Percentiles rank a stretch among this genome's conserved stretches.
Evolutionary conservation across 2,888 invertebrate species (phyloP).

Genomic region (Netelia fuscicornis): DNA sequence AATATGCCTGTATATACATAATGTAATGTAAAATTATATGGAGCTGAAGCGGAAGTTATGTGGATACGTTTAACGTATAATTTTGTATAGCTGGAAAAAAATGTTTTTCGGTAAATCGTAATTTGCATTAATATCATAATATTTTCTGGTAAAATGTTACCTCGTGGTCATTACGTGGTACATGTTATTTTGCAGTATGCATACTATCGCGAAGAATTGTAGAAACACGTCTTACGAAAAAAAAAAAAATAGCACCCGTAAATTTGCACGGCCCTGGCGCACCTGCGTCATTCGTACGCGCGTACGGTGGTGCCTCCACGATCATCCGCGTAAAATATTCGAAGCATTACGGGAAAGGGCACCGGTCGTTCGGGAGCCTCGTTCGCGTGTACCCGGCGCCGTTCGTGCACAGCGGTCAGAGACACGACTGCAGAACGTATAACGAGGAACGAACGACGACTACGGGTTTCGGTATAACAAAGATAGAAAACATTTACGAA

Average conservation of each 20-base stretch:
- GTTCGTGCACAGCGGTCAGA: constrained; percentile 87
- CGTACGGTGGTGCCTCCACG: constrained; percentile 77
- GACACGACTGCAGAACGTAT: constrained; percentile 76
- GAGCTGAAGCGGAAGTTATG: too few relatives aligned
- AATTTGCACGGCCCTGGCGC: constrained; percentile 60
- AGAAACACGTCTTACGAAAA: background rate
- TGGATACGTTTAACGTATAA: too few relatives aligned
- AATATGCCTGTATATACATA: too few relatives aligned
- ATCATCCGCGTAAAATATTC: constrained; percentile 76
- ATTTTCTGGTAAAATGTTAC: background rate
- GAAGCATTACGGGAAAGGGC: constrained; percentile 72
- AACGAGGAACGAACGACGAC: background rate
- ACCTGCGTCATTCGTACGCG: constrained; percentile 61
- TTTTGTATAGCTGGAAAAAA: too few relatives aligned
- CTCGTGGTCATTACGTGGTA: background rate
- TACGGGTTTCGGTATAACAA: constrained; percentile 7
- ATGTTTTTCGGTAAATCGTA: too few relatives aligned
- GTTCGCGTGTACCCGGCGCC: constrained; percentile 79
- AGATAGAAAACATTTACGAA: constrained; percentile 23
- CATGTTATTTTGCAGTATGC: background rate
- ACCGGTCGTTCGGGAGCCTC: constrained; percentile 70
- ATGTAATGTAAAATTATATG: too few relatives aligned
- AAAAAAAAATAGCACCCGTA: constrained; percentile 1
- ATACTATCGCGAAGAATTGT: background rate
- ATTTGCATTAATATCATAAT: too few relatives aligned